Evolutionary conservation across 2,888 invertebrate species (phyloP), one percentile per base, ranked within the genome.

Genomic region (Cinara cedri): DNA sequence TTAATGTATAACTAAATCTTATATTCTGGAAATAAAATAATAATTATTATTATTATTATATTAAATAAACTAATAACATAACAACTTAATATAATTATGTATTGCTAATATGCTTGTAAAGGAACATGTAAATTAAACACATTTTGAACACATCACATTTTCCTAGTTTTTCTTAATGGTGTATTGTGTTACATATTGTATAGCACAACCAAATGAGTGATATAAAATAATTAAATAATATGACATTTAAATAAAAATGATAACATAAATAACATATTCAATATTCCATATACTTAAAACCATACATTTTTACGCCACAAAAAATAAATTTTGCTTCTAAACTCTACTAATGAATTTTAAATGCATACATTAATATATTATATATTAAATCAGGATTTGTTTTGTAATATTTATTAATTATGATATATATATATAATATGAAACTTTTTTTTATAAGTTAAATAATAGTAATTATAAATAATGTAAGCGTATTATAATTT

Each of bases 21-120:
- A 74, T 74, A 65, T 63, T 75, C 65, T 75, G 63, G 65, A 63
- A 74, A 74, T 74, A 74, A 74, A 75, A 65, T n/a, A 75, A 54
- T 51, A 60, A 4, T 71, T 19, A 42, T 14, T 54, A 51, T 42
- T 42, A 63, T 65, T 54, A 63, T 11, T 63, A 42, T 54, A 75
- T 13, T 54, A 75, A 75, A 75, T 75, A 44, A 75, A 75, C 74
- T 63, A 74, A 74, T n/a, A 65, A 54, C 54, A 75, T 65, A 62
- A 49, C 62, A 75, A 75, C 21, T 75, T 54, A 65, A 65, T 65
- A 54, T 51, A 46, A 60, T 72, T 16, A 72, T 62, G 49, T 65
- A 75, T 75, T 75, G 74, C 74, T 75, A 75, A 75, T 75, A 65
- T 65, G 54, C 34, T 44, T 75, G 24, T n/a, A 54, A 75, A 75